Evolutionary conservation across 2,888 invertebrate species (phyloP), one percentile per base, ranked within the genome.

Genomic region (Argyresthia goedartella): DNA sequence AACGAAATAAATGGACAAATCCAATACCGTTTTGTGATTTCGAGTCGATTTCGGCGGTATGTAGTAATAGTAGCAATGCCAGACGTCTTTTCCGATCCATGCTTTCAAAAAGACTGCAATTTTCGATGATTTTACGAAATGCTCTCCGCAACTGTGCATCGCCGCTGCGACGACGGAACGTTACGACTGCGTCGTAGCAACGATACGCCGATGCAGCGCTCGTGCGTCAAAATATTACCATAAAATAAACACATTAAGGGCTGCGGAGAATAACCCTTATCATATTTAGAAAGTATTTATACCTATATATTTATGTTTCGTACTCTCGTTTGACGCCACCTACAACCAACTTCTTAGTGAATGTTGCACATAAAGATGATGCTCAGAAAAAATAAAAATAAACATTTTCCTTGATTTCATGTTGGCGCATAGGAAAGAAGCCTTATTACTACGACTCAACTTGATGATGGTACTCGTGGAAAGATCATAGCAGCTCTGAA

Each of bases 351-450:
- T 82, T 84, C 55, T 58, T 82, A 49, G 59, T 55, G 1, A 1
- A 80, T 0, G 81, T 82, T 1, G 80, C 81, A 44, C 78, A 81
- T 60, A 84, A 84, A 82, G 13, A 81, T 77, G 57, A 55, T 65
- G 53, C 60, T 82, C 11, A 62, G 62, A 41, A 69, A 69, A n/a
- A n/a, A n/a, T n/a, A 25, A 81, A 82, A 67, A 71, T 82, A 34
- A 70, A 45, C 9, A 64, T 74, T 66, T 82, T 75, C 55, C 60
- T 69, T 0, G 53, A 61, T 0, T 69, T 82, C 1, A 82, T 84
- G 84, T 72, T 76, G 4, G 81, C 81, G 0, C 80, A 84, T 53
- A 71, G 78, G 41, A 79, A 81, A 14, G 75, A 81, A 49, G 76
- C 77, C 1, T 57, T 76, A 81, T 81, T 49, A 82, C 82, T 1